Conservation (phyloP, 2,113 vertebrate genomes). For the Menura novaehollandiae region DNA sequence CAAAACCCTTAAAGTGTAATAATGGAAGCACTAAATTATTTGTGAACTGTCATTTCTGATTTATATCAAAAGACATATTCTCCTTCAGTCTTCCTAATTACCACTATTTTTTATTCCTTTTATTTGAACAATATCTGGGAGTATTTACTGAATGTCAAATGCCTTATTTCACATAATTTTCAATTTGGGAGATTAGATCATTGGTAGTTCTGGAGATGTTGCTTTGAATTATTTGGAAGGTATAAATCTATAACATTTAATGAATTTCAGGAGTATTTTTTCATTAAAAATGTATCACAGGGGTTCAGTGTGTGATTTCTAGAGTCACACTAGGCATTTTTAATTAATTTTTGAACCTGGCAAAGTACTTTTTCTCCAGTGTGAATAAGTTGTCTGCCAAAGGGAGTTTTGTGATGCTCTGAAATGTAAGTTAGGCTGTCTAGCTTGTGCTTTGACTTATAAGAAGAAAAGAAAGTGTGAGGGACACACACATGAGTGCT, state of each 20-base stretch:
- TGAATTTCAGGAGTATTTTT: constrained; percentile 7
- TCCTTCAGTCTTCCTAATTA: constrained; percentile 24
- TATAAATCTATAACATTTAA: constrained; percentile 17
- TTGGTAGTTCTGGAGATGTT: not conserved
- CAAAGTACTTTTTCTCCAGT: not conserved
- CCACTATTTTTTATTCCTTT: not conserved
- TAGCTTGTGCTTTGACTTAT: not conserved
- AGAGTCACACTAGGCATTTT: not conserved
- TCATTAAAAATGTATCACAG: constrained; percentile 28
- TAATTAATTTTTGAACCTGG: constrained; percentile 24
- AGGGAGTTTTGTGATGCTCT: not conserved
- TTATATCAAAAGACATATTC: constrained; percentile 5
- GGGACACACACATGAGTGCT: accelerated
- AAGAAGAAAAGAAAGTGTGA: not conserved
- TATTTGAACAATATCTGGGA: not conserved
- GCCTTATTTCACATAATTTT: constrained; percentile 39
- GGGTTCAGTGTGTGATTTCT: constrained; percentile 3
- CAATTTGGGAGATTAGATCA: not conserved
- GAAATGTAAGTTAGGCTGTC: not conserved
- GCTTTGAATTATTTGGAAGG: constrained; percentile 41
- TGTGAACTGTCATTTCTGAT: constrained; percentile 16
- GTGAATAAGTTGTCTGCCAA: constrained; percentile 3
- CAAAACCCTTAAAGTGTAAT: not conserved
- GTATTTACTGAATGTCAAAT: constrained; percentile 6
- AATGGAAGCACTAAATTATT: constrained; percentile 37